phyloP scores from a whole-genome alignment of 1,140 invertebrate species.

The Drosophila carrolli region DNA sequence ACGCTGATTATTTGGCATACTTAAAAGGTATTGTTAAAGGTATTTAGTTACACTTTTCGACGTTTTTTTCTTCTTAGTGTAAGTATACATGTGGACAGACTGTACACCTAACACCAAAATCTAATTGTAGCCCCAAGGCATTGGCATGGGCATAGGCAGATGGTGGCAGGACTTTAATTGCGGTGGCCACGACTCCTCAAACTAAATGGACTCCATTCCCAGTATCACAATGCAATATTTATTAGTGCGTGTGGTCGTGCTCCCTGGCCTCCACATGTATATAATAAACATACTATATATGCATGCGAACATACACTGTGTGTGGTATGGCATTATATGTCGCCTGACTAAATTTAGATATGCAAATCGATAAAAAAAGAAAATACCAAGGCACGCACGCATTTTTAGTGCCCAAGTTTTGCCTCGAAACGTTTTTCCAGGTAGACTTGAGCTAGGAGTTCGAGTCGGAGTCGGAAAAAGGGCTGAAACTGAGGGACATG shows the following conservation, averaged over 20 bases:
- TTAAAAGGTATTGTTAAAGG: too few species aligned
- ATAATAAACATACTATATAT: conserved; percentile 27
- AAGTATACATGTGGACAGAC: conserved; percentile 1
- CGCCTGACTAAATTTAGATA: conserved; percentile 75
- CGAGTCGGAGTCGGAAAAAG: conserved; percentile 4
- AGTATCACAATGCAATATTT: conserved; percentile 74
- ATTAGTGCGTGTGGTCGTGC: conserved; percentile 59
- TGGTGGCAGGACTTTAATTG: conserved; percentile 65
- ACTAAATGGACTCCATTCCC: conserved; percentile 34
- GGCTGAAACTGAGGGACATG: conserved; percentile 26
- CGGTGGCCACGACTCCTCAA: conserved; percentile 38
- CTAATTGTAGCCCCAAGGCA: conserved; percentile 57
- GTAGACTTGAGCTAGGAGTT: conserved; percentile 5
- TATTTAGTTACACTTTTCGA: too few species aligned
- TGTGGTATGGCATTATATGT: conserved; percentile 51
- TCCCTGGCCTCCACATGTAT: conserved; percentile 34
- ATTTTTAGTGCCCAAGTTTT: conserved; percentile 64
- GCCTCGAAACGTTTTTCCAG: conserved; percentile 17
- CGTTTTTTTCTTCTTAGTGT: not conserved
- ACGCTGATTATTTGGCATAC: too few species aligned
- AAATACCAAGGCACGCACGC: conserved; percentile 64
- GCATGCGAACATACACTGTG: conserved; percentile 26
- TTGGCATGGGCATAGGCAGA: conserved; percentile 7
- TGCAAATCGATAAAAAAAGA: conserved; percentile 72
- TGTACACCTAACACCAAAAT: conserved; percentile 34